These are phyloP conservation scores for Platypus cylindrus DNA, from an alignment of 2,888 invertebrate species.

Conservation along the genomic window DNA sequence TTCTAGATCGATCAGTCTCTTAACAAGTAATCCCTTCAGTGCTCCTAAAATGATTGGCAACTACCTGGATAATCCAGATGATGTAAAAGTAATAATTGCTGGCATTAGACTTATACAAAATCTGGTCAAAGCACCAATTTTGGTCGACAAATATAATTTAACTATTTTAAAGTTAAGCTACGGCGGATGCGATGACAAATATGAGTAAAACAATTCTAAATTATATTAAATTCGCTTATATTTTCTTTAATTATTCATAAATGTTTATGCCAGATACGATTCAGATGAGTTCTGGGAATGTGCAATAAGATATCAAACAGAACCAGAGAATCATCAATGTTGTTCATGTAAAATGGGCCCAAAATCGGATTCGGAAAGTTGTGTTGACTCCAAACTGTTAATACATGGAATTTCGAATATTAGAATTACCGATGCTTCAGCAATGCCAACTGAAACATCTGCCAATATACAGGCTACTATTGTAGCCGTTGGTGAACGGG, in stretches of 20 bases:
- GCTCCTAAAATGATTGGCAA: constrained; percentile 63
- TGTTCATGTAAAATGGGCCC: constrained; percentile 70
- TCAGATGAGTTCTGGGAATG: constrained; percentile 59
- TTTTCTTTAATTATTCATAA: too few species aligned
- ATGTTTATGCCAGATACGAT: constrained; percentile 30
- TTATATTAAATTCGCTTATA: too few species aligned
- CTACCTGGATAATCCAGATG: constrained; percentile 54
- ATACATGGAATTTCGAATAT: constrained; percentile 17
- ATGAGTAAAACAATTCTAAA: too few species aligned
- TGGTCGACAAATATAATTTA: constrained; percentile 44
- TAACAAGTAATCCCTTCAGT: constrained; percentile 50
- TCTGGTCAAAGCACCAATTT: constrained; percentile 43
- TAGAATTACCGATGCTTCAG: constrained; percentile 18
- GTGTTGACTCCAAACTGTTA: constrained; percentile 24
- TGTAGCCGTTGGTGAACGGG: constrained; percentile 18
- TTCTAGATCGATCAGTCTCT: constrained; percentile 37
- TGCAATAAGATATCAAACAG: constrained; percentile 49
- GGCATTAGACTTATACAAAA: constrained; percentile 44
- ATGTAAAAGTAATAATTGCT: constrained; percentile 46
- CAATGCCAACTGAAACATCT: constrained; percentile 13
- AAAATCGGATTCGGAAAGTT: constrained; percentile 48
- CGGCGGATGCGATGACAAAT: constrained; percentile 53
- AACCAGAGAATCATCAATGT: constrained; percentile 63
- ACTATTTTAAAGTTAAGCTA: constrained; percentile 44
- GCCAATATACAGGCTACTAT: constrained; percentile 16